A percentile compares a stretch with the other conserved stretches of the same genome.
These are phyloP conservation scores for Parnassius orleans DNA, from an alignment of 2,888 invertebrate species.

Conservation along the genomic window DNA sequence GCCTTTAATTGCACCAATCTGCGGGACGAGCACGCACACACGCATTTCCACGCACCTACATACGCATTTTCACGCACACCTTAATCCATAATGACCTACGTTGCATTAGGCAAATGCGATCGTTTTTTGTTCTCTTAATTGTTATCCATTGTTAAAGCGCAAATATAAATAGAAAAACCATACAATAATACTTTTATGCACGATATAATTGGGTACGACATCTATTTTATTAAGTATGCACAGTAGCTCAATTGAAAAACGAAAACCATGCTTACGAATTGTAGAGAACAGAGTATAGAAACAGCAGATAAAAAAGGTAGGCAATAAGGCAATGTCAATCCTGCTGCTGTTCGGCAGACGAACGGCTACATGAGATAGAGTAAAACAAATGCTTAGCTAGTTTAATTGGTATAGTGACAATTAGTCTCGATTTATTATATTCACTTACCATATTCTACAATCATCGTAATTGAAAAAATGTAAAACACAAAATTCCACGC, in stretches of 20 bases:
- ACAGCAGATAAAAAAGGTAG: slow-evolving; percentile 25
- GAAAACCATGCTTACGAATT: slow-evolving; percentile 20
- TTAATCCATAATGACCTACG: slow-evolving; percentile 42
- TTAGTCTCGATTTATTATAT: slow-evolving; percentile 38
- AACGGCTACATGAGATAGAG: slow-evolving; percentile 32
- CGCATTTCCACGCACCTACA: slow-evolving; percentile 45
- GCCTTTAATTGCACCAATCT: slow-evolving; percentile 78
- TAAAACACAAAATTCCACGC: no score
- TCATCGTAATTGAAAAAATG: slow-evolving; percentile 64
- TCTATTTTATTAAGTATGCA: slow-evolving; percentile 26
- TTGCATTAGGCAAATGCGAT: slow-evolving; percentile 55
- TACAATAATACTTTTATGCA: slow-evolving; percentile 30
- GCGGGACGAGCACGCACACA: slow-evolving; percentile 64
- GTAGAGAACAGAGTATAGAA: slow-evolving; percentile 21
- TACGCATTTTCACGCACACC: slow-evolving; percentile 32
- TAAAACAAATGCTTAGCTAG: slow-evolving; percentile 50
- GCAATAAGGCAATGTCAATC: slow-evolving; percentile 23
- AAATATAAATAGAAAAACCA: slow-evolving; percentile 34
- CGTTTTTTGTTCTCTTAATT: slow-evolving; percentile 32
- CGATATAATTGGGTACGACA: slow-evolving; percentile 29
- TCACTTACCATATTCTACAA: slow-evolving; percentile 54
- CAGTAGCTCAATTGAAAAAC: slow-evolving; percentile 23
- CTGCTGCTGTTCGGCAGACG: slow-evolving; percentile 28
- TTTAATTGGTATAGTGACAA: slow-evolving; percentile 48
- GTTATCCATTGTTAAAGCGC: slow-evolving; percentile 37